phyloP scores from a whole-genome alignment of 2,797 vertebrate species.

The Cirrhinus mrigala region DNA sequence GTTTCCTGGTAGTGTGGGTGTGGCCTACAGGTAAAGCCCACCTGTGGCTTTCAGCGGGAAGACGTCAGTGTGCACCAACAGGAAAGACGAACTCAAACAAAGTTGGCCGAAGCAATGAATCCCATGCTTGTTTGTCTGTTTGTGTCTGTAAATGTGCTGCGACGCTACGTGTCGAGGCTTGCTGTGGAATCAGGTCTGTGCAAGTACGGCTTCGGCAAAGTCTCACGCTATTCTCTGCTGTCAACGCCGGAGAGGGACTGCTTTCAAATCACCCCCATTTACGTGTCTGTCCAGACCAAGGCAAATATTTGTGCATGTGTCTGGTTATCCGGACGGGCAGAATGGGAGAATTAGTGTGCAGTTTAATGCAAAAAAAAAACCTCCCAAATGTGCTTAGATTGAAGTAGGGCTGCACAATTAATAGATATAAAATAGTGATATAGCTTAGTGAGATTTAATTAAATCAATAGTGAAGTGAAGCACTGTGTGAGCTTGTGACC shows the following conservation, averaged over 20 bases:
- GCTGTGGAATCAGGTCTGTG: conserved; percentile 48
- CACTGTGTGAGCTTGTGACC: not conserved
- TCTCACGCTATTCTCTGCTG: conserved; percentile 3
- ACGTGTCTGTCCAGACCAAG: conserved; percentile 20
- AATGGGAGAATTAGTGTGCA: not conserved
- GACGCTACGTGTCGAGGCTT: conserved; percentile 67
- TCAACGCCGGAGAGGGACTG: not conserved
- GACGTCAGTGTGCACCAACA: not conserved
- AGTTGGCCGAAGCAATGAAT: not conserved
- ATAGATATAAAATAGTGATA: not conserved
- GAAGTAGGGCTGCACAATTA: not conserved
- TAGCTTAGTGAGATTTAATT: not conserved
- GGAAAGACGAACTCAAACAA: not conserved
- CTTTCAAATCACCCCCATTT: not conserved
- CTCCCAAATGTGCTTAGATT: not conserved
- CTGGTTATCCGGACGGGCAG: not conserved
- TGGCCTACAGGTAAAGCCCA: not conserved
- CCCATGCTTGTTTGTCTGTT: conserved; percentile 27
- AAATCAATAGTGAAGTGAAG: not conserved
- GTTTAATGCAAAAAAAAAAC: not conserved
- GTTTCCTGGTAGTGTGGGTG: not conserved
- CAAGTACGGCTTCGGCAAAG: conserved; percentile 13
- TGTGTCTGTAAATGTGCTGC: conserved; percentile 4
- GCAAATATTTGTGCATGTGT: conserved; percentile 45
- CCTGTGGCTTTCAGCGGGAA: conserved; percentile 1